These are phyloP conservation scores for Tympanoctomys barrerae DNA, from an alignment of 2,797 vertebrate genomes.

Conservation along the genomic window DNA sequence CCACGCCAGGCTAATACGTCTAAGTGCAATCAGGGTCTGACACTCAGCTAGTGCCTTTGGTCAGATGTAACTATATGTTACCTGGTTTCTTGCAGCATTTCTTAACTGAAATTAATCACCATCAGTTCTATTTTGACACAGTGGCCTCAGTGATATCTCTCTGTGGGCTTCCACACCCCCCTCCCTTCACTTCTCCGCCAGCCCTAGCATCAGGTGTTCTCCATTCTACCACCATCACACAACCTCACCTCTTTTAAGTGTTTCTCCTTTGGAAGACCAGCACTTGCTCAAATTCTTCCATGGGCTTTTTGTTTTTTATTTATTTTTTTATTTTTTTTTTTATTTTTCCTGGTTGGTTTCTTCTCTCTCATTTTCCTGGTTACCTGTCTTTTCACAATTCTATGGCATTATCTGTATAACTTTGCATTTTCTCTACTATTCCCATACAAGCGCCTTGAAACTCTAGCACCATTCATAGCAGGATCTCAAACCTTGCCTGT, in stretches of 20 bases:
- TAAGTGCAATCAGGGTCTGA: neutral
- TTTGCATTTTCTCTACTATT: constrained; percentile 47
- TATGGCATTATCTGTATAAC: neutral
- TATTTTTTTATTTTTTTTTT: too few relatives aligned
- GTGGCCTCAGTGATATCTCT: neutral
- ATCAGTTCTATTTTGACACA: neutral
- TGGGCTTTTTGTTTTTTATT: neutral
- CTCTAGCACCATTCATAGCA: neutral
- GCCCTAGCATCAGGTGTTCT: neutral
- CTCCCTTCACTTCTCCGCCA: neutral
- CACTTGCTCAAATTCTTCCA: neutral
- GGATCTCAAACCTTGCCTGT: constrained; percentile 31
- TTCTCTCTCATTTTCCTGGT: neutral
- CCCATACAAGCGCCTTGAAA: neutral
- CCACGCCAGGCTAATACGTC: neutral
- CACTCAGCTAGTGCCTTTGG: neutral
- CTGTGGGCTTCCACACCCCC: neutral
- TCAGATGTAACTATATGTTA: constrained; percentile 17
- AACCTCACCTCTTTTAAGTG: neutral
- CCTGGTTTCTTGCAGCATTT: constrained; percentile 29
- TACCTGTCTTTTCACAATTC: neutral
- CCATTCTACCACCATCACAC: neutral
- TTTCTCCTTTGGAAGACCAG: constrained; percentile 8
- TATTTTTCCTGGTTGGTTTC: neutral
- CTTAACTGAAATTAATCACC: neutral